Evolutionary conservation across 2,113 vertebrate genomes (phyloP).

Genomic region (Trinectes maculatus): DNA sequence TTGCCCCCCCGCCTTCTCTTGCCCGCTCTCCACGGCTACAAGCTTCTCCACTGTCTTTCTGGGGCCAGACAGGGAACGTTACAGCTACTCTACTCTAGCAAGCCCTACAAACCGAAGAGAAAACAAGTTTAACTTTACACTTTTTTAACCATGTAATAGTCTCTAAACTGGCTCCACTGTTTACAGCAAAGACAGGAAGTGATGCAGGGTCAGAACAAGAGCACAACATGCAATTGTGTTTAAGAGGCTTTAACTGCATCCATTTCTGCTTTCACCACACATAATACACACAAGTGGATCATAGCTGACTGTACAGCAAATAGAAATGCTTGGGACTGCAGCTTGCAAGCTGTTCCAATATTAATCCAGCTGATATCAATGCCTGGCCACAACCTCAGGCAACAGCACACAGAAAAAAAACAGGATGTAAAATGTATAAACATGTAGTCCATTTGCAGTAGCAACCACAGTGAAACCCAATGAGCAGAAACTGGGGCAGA

Average conservation of each 20-base stretch:
- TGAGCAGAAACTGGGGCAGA: not conserved
- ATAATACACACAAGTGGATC: slow-evolving; percentile 46
- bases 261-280: slow-evolving; percentile 21
- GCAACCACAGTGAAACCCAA: not conserved
- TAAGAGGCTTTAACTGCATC: slow-evolving; percentile 32
- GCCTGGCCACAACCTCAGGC: slow-evolving; percentile 34
- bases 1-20: slow-evolving; percentile 23
- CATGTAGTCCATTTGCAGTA: not conserved
- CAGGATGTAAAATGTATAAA: slow-evolving; percentile 8
- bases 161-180: slow-evolving; percentile 17
- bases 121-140: slow-evolving; percentile 38
- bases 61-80: slow-evolving; percentile 41
- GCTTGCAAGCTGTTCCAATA: slow-evolving; percentile 22
- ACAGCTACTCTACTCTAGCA: slow-evolving; percentile 19
- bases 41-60: slow-evolving; percentile 50
- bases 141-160: slow-evolving; percentile 14
- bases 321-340: slow-evolving; percentile 44
- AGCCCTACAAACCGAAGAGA: slow-evolving; percentile 34
- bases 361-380: slow-evolving; percentile 46
- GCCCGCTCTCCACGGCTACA: slow-evolving; percentile 40
- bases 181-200: slow-evolving; percentile 35
- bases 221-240: slow-evolving; percentile 37
- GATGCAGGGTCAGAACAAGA: slow-evolving; percentile 33
- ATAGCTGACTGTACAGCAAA: slow-evolving; percentile 40
- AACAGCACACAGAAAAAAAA: slow-evolving; percentile 7